Conservation (phyloP, 1,140 invertebrate species). For the Aculops lycopersici region DNA sequence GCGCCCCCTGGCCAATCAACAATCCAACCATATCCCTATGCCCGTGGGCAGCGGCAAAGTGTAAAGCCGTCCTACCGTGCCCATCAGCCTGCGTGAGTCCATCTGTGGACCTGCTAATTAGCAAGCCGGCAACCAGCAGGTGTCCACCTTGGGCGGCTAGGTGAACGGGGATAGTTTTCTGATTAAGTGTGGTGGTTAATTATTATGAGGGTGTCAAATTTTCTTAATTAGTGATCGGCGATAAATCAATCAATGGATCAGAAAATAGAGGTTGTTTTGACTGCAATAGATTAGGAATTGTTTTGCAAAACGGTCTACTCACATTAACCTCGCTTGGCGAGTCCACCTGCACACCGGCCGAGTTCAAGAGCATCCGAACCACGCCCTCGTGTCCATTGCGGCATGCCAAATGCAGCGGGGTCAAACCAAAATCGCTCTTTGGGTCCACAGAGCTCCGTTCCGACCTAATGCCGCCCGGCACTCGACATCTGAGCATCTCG, state of each 20-base stretch:
- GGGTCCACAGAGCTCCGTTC: slow-evolving; percentile 42
- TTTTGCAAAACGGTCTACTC: no score
- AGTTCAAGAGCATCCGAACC: slow-evolving; percentile 71
- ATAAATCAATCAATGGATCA: no score
- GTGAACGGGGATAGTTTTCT: slow-evolving; percentile 32
- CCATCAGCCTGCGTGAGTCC: slow-evolving; percentile 67
- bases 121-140: slow-evolving; percentile 63
- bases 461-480: slow-evolving; percentile 73
- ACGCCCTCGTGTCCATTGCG: slow-evolving; percentile 93
- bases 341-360: slow-evolving; percentile 79
- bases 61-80: slow-evolving; percentile 74
- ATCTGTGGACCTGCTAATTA: slow-evolving; percentile 69
- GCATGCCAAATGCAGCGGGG: slow-evolving; percentile 74
- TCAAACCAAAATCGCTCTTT: slow-evolving; percentile 54
- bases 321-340: slow-evolving; percentile 52
- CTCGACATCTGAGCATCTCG: slow-evolving; percentile 50
- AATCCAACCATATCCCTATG: slow-evolving; percentile 93
- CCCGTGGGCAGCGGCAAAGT: slow-evolving; percentile 76
- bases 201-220: no score
- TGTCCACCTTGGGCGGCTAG: slow-evolving; percentile 82
- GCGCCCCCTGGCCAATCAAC: slow-evolving; percentile 73
- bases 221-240: no score
- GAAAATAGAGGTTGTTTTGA: no score
- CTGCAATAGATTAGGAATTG: no score
- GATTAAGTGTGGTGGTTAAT: no score